Evolutionary conservation across 2,113 vertebrate genomes (phyloP), one percentile per base, ranked within the genome.

Genomic region (Oryzias javanicus): DNA sequence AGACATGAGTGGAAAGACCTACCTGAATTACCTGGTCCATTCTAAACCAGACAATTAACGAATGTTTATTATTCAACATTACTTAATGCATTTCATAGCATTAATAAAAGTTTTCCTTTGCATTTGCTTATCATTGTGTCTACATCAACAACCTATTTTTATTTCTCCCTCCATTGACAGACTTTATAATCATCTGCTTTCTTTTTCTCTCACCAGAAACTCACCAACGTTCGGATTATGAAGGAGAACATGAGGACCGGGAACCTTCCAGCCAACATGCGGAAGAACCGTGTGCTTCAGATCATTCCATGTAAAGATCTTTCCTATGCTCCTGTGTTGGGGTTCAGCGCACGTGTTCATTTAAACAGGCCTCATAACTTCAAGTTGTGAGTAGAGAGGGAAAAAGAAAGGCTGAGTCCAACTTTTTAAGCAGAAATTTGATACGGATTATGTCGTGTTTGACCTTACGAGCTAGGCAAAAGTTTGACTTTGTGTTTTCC

Each of bases 221-320:
- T 99, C 83, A 99, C 96, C 12, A 99, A 95, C 0, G 95, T 99
- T 49, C 91, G 97, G 18, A 98, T 99, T 83, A 97, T 98, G 95
- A 99, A 99, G 72, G 97, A 99, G 83, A 96, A 98, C 91, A 99
- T 99, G 97, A 93, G 96, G 46, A 96, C 93, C 0, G 97, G 97
- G 61, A 99, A 98, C 78, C 89, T 98, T 17, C 95, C 96, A 0
- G 94, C 96, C 20, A 99, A 99, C 78, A 98, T 99, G 97, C 98
- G 95, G 92, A 99, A 98, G 88, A 97, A 97, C 49, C 86, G 97
- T 6, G 97, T 99, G 76, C 96, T 99, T 86, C 97, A 99, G 93
- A 99, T 99, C 64, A 98, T 99, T 74, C 97, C 97, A 0, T 99
- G 96, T 99, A 94, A 95, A 71, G 70, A 42, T 6, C 16, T 5